Evolutionary conservation across 2,797 vertebrate species (phyloP), one percentile per base, ranked within the genome.

Genomic region (Margarornis squamiger): DNA sequence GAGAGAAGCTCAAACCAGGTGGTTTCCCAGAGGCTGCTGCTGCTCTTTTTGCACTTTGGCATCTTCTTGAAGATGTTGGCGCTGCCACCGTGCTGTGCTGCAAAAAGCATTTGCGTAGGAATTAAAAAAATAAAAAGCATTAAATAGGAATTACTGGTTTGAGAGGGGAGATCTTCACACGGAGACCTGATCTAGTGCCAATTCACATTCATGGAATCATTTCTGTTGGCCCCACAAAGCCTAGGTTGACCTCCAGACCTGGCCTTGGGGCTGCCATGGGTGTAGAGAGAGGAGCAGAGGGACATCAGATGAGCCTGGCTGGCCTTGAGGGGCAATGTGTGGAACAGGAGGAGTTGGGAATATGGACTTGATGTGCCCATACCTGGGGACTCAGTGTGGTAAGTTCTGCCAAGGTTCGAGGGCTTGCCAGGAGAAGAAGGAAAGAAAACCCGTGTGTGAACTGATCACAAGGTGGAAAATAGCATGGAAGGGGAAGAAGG

Each of bases 361-460:
- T 27, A 4, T 6, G 26, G 48, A 2, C 8, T 30, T 34, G 55
- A 7, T 16, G 71, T 71, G 41, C 22, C n/a, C 4, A 3, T 13
- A 21, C 4, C 14, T 0, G 0, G 20, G 67, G 38, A 4, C 24
- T 67, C 49, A 6, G 11, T 36, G 43, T 12, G 11, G 22, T 39
- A 21, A 66, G n/a, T 84, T 49, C 46, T 71, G 30, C 30, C 39
- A 39, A 45, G 16, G 14, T 24, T 19, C 7, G n/a, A 12, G 18
- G 8, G 0, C 45, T 67, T 65, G 45, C 17, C 0, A 17, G 16
- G 29, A 38, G 27, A 8, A 84, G 58, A 52, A 36, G 27, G 59
- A 34, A 54, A 23, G 5, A 2, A 77, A 75, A 68, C 11, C 22
- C 22, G 48, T 22, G 7, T 23, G 26, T 52, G n/a, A 59, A 7